Evolutionary conservation across 2,797 vertebrate species (phyloP), one percentile per base, ranked within the genome.

Genomic region (Pipistrellus pygmaeus): DNA sequence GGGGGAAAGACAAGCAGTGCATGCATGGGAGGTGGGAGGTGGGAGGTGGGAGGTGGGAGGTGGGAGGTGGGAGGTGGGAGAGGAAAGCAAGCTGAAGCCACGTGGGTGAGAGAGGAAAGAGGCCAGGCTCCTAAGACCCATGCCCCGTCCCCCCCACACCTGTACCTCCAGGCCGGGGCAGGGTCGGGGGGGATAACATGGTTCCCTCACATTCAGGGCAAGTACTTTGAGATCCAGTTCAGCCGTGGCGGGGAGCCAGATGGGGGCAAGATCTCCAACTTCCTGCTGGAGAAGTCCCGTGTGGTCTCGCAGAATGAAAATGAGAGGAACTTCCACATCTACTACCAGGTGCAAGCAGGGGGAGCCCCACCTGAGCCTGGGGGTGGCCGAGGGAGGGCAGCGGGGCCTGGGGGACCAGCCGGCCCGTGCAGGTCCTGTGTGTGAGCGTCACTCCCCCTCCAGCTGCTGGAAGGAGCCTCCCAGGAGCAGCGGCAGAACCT

Each of bases 211-310:
- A 71, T 48, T 91, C 98, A 99, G 99, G 99, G 99, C 46, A 99
- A 99, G 97, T 99, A 99, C 97, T 99, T 99, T 51, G 99, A 99
- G 98, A 99, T 99, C 98, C 99, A 99, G 98, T 99, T 99, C 98
- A 99, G 99, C 98, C 98, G 99, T 17, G 99, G 99, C 0, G 99
- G 99, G 0, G 99, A 99, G 87, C 99, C 99, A 0, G 99, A 99
- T 0, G 99, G 99, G 1, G 99, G 99, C 3, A 99, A 99, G 98
- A 99, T 99, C 96, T 99, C 99, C 90, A 99, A 99, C 98, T 99
- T 99, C 97, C 98, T 99, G 73, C 98, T 99, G 96, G 99, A 99
- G 98, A 99, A 99, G 97, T 99, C 99, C 0, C 98, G 99, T 5
- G 99, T 99, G 96, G 99, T 99, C 97, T 99, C 96, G 98, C 99